Evolutionary conservation across 2,888 invertebrate species (phyloP).

Genomic region (Nomada fabriciana): DNA sequence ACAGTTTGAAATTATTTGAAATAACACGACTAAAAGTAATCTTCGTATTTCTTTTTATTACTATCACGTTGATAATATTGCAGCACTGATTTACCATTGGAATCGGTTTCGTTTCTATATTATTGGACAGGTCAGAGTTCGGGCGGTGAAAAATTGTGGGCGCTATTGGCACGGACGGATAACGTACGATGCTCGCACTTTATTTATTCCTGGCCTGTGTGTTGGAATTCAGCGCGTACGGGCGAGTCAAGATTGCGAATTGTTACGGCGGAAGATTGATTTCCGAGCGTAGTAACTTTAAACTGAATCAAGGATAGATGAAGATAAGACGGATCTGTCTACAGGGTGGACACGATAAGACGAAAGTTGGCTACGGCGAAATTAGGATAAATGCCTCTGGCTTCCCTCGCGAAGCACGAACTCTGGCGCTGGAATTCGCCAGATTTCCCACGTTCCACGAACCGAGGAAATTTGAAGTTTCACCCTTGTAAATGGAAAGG

Average conservation of each 20-base stretch:
- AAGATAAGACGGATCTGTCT: constrained; percentile 21
- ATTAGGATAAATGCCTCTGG: constrained; percentile 18
- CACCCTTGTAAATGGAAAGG: background rate
- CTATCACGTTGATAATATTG: too few species aligned
- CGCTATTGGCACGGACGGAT: too few species aligned
- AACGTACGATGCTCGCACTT: too few species aligned
- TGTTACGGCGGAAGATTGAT: background rate
- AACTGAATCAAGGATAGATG: background rate
- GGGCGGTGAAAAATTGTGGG: too few species aligned
- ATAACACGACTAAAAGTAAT: too few species aligned
- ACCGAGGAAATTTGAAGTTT: background rate
- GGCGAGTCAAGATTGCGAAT: background rate
- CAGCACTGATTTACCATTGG: too few species aligned
- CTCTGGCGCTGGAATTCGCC: background rate
- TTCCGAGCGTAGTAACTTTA: background rate
- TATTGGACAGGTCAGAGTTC: too few species aligned
- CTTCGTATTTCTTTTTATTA: too few species aligned
- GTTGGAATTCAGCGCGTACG: background rate
- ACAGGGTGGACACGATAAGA: background rate
- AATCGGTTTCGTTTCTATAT: too few species aligned
- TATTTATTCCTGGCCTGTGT: background rate
- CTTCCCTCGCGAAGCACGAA: background rate
- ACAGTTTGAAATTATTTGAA: too few species aligned
- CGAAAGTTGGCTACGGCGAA: background rate
- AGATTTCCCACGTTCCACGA: background rate